phyloP scores from a whole-genome alignment of 2,888 invertebrate genomes.

The Caenorhabditis japonica region DNA sequence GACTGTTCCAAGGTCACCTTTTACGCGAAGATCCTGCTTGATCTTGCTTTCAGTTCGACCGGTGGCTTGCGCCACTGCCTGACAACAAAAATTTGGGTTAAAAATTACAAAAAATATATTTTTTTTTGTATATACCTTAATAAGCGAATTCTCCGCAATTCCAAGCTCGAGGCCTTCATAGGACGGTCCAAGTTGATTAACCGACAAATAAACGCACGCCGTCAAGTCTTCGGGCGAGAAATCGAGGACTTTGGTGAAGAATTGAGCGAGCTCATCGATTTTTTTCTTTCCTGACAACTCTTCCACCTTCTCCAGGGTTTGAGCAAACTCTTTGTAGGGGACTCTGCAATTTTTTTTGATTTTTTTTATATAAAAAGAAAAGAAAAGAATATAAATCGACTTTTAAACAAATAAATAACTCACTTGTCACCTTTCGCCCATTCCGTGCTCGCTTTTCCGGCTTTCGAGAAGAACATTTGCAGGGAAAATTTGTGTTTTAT shows the following conservation, averaged over 20 bases:
- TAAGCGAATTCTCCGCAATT: constrained; percentile 92
- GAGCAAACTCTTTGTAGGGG: constrained; percentile 91
- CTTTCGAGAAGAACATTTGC: constrained; percentile 54
- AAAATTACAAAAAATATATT: too few species aligned
- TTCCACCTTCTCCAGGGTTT: constrained; percentile 91
- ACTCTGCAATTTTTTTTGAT: constrained; percentile 81
- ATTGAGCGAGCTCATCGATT: constrained; percentile 49
- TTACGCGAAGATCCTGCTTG: constrained; percentile 83
- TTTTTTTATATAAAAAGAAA: not conserved
- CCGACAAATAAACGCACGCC: constrained; percentile 90
- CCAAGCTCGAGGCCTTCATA: constrained; percentile 94
- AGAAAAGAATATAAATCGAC: too few species aligned
- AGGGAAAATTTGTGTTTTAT: too few species aligned
- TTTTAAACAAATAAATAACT: too few species aligned
- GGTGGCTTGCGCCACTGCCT: constrained; percentile 62
- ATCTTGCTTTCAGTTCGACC: constrained; percentile 83
- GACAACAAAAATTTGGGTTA: too few species aligned
- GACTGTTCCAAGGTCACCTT: constrained; percentile 86
- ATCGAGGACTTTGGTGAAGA: constrained; percentile 77
- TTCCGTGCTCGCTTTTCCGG: constrained; percentile 28
- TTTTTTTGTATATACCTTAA: constrained; percentile 87
- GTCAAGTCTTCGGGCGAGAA: constrained; percentile 91
- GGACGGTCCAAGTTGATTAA: constrained; percentile 95
- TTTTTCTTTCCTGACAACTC: constrained; percentile 79
- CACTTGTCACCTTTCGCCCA: constrained; percentile 50